Percentiles rank a stretch among this genome's conserved stretches.
Conservation (phyloP, 2,113 vertebrate species). For the Acanthochromis polyacanthus region DNA sequence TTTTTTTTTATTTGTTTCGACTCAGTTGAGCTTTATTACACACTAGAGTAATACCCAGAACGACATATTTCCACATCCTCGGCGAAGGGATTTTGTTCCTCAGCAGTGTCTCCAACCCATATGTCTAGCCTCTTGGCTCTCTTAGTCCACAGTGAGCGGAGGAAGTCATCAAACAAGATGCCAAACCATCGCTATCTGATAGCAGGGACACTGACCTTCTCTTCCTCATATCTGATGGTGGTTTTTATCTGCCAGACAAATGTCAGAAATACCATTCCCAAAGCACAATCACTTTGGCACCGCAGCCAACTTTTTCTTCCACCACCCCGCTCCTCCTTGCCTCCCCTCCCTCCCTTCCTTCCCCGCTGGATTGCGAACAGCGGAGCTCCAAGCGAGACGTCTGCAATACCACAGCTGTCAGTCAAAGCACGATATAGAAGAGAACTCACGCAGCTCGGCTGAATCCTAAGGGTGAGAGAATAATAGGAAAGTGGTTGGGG, state of each 20-base stretch:
- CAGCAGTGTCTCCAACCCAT: not conserved
- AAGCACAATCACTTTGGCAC: slow-evolving; percentile 75
- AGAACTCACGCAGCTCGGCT: slow-evolving; percentile 40
- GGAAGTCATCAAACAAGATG: slow-evolving; percentile 70
- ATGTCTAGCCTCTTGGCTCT: slow-evolving; percentile 35
- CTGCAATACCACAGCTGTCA: slow-evolving; percentile 69
- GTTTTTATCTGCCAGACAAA: slow-evolving; percentile 83
- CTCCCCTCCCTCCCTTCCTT: not conserved
- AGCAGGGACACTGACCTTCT: slow-evolving; percentile 81
- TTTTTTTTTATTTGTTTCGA: not conserved
- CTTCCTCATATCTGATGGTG: slow-evolving; percentile 79
- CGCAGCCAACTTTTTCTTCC: slow-evolving; percentile 40
- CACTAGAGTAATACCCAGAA: not conserved
- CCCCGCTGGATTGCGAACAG: slow-evolving; percentile 31
- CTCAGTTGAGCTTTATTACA: not conserved
- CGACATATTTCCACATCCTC: slow-evolving; percentile 1
- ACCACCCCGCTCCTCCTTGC: not conserved
- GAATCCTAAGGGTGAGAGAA: slow-evolving; percentile 26
- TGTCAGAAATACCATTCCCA: slow-evolving; percentile 82
- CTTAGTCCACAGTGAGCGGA: slow-evolving; percentile 35
- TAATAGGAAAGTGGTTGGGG: slow-evolving; percentile 14
- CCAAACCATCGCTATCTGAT: slow-evolving; percentile 72
- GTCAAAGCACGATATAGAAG: slow-evolving; percentile 46
- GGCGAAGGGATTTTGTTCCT: slow-evolving; percentile 13
- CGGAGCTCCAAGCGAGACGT: slow-evolving; percentile 52